Conservation (phyloP, 2,888 invertebrate species). For the Ochropleura plecta region DNA sequence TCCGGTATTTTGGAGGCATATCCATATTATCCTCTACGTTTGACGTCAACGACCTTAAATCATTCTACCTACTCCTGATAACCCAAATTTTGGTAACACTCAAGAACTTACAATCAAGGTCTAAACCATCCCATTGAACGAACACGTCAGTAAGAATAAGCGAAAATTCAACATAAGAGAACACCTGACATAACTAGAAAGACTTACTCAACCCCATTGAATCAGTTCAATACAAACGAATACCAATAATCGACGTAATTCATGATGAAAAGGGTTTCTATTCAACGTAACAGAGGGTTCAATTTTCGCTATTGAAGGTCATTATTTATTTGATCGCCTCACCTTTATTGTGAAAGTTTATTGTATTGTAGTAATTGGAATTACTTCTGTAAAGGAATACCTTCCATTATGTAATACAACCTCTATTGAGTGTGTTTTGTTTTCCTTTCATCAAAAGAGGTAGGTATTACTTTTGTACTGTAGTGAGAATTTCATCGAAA, state of each 20-base stretch:
- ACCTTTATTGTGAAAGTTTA: constrained; percentile 4
- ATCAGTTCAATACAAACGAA: constrained; percentile 5
- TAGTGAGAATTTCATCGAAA: too few relatives aligned
- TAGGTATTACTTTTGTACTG: background rate
- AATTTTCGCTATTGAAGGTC: background rate
- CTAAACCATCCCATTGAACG: background rate
- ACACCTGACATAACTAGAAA: constrained; percentile 15
- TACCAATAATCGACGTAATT: constrained; percentile 18
- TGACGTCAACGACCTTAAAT: too few relatives aligned
- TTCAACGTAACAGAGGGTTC: constrained; percentile 1
- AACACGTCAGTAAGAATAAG: background rate
- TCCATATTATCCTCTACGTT: too few relatives aligned
- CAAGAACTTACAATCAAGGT: background rate
- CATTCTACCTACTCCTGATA: too few relatives aligned
- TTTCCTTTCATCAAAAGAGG: background rate
- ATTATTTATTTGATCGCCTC: constrained; percentile 22
- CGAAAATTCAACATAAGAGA: constrained; percentile 9
- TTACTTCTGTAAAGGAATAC: background rate
- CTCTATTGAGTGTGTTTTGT: background rate
- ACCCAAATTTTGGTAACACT: background rate
- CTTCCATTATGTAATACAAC: background rate
- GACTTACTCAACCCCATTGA: constrained; percentile 8
- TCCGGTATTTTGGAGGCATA: too few relatives aligned
- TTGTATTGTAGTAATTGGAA: constrained; percentile 15
- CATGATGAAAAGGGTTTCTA: background rate